phyloP scores from a whole-genome alignment of 2,113 vertebrate genomes.

The Thermophis baileyi region DNA sequence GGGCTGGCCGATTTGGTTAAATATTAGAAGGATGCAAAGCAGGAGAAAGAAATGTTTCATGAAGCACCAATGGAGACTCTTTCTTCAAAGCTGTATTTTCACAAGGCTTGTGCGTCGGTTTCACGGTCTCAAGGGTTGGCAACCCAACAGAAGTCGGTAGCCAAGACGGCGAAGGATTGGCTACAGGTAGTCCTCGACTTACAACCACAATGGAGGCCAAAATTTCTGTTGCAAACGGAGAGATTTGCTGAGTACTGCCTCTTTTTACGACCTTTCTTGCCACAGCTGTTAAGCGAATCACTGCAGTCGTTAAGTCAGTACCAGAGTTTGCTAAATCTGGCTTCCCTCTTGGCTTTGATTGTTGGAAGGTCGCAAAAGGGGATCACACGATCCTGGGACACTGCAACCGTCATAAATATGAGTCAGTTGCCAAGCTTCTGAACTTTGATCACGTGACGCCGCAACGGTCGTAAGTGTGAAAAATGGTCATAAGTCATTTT shows the following conservation, averaged over 20 bases:
- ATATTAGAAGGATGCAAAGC: neutral
- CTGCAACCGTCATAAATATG: neutral
- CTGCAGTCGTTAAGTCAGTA: too few relatives aligned
- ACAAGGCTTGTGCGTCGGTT: neutral
- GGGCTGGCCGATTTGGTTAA: neutral
- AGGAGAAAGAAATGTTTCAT: neutral
- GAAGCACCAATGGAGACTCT: neutral
- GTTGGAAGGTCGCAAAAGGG: too few relatives aligned
- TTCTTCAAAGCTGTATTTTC: neutral
- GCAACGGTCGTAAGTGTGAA: neutral
- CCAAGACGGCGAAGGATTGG: neutral
- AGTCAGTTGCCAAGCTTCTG: neutral
- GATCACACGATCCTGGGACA: neutral
- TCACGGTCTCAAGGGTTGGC: neutral
- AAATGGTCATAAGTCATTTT: accelerated
- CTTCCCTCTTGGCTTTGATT: too few relatives aligned
- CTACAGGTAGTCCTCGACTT: too few relatives aligned
- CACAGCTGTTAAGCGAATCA: too few relatives aligned
- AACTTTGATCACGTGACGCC: neutral
- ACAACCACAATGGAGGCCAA: neutral
- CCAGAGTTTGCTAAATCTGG: too few relatives aligned
- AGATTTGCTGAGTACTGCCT: too few relatives aligned
- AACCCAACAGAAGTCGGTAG: neutral
- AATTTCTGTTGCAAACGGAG: neutral
- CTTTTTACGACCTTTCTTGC: too few relatives aligned